A percentile compares a stretch with the other conserved stretches of the same genome.
phyloP scores from a whole-genome alignment of 2,113 vertebrate genomes.

The Onychorhynchus coronatus region DNA sequence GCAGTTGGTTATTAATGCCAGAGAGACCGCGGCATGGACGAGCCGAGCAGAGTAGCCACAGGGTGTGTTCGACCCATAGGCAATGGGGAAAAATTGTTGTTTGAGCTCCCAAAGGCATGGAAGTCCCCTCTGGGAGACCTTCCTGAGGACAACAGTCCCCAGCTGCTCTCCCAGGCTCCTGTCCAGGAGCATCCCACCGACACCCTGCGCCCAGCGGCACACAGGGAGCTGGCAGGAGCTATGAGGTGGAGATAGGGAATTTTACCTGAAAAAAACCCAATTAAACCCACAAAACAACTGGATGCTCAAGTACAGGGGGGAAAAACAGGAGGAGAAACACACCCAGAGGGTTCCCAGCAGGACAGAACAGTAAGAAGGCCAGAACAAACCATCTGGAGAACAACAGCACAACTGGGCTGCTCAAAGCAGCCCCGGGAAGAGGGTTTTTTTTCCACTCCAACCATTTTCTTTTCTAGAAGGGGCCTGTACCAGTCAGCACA shows the following conservation, averaged over 20 bases:
- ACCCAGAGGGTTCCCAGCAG: not conserved
- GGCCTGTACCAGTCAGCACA: not conserved
- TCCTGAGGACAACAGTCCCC: not conserved
- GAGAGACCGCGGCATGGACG: not conserved
- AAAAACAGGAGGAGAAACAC: not conserved
- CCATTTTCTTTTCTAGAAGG: not conserved
- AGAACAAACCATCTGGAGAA: not conserved
- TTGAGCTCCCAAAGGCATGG: not conserved
- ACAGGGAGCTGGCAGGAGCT: not conserved
- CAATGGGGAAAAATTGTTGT: not conserved
- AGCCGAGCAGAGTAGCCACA: rapidly evolving
- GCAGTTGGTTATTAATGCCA: not conserved
- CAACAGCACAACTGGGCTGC: not conserved
- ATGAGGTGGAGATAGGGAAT: not conserved
- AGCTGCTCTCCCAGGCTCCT: not conserved
- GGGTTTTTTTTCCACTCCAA: not conserved
- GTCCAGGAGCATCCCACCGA: not conserved
- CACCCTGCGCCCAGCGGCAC: not conserved
- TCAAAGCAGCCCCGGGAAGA: not conserved
- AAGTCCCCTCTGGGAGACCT: not conserved
- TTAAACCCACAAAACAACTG: not conserved
- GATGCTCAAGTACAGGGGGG: not conserved
- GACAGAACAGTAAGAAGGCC: not conserved
- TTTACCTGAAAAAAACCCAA: not conserved
- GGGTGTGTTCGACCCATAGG: rapidly evolving